Conservation (phyloP, 2,113 vertebrate genomes). For the Siniperca chuatsi region DNA sequence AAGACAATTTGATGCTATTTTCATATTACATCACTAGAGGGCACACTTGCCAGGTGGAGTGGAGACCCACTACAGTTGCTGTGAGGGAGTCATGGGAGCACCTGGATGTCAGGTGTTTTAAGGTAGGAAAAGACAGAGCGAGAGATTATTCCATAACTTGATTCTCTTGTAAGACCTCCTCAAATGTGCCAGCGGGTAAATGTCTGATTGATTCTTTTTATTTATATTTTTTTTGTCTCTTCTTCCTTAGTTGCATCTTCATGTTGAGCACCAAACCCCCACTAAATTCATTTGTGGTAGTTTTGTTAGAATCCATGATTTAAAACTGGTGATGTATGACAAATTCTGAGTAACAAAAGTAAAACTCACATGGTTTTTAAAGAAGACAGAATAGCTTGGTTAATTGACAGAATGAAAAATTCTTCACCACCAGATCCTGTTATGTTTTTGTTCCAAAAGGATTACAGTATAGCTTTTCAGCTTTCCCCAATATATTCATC, state of each 20-base stretch:
- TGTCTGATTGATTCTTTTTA: not conserved
- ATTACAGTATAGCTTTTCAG: not conserved
- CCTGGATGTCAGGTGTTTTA: constrained; percentile 84
- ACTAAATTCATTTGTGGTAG: not conserved
- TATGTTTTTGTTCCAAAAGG: not conserved
- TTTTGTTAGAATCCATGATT: not conserved
- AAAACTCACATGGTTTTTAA: not conserved
- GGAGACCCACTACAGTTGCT: constrained; percentile 87
- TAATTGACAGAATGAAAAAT: not conserved
- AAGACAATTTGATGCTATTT: not conserved
- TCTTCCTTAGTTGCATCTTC: constrained; percentile 80
- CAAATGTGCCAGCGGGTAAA: not conserved
- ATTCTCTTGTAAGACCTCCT: not conserved
- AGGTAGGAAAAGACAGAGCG: constrained; percentile 55
- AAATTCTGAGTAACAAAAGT: not conserved
- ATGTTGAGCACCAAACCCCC: not conserved
- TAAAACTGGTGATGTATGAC: not conserved
- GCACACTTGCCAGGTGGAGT: constrained; percentile 79
- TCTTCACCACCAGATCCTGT: no score
- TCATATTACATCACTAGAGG: constrained; percentile 53
- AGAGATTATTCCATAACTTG: not conserved
- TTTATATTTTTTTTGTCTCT: not conserved
- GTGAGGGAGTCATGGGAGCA: constrained; percentile 84
- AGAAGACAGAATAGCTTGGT: not conserved
- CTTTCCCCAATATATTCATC: not conserved